Conservation (phyloP, 2,888 invertebrate species). For the Lepidonotus clava region DNA sequence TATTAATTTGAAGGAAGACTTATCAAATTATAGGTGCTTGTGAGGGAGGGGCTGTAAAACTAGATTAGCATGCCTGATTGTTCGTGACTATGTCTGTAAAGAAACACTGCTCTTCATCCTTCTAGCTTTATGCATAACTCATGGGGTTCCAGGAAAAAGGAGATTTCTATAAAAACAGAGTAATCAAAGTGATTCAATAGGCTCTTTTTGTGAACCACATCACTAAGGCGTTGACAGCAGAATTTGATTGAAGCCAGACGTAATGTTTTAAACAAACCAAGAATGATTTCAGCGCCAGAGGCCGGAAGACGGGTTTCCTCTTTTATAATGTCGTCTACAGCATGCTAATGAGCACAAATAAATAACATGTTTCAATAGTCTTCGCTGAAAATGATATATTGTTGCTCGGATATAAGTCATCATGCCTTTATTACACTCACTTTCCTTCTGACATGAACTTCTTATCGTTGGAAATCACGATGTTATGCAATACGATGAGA, state of each 20-base stretch:
- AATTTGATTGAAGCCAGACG: not conserved
- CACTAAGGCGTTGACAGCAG: not conserved
- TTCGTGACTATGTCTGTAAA: not conserved
- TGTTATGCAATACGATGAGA: no score
- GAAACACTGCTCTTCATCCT: not conserved
- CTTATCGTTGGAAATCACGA: no score
- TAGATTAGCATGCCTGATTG: not conserved
- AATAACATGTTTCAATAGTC: no score
- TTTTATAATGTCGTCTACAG: no score
- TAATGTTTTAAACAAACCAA: no score
- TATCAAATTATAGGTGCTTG: not conserved
- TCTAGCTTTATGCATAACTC: slow-evolving; percentile 9
- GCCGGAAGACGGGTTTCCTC: no score
- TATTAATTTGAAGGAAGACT: not conserved
- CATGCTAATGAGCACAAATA: no score
- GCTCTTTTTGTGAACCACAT: not conserved
- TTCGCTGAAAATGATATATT: no score
- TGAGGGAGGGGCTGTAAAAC: not conserved
- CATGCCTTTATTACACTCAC: no score
- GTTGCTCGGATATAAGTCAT: no score
- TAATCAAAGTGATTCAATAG: slow-evolving; percentile 31
- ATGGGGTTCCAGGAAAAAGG: slow-evolving; percentile 2
- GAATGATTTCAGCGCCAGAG: no score
- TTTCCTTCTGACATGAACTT: no score
- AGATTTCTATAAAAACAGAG: not conserved